Conservation (phyloP, 2,797 vertebrate genomes). For the Mus caroli region DNA sequence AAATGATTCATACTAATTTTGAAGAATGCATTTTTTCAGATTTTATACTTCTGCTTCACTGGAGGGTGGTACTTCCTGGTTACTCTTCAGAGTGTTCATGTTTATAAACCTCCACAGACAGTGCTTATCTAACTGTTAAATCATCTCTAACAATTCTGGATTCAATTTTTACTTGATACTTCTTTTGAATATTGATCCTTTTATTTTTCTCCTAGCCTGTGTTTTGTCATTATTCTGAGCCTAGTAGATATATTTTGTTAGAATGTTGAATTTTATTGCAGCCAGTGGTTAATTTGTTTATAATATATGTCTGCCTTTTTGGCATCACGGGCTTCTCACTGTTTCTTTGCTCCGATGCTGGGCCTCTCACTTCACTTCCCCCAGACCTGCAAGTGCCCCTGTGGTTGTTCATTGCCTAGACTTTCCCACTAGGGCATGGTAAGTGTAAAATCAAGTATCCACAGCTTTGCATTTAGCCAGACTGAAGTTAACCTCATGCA, state of each 20-base stretch:
- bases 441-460: not conserved
- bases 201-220: not conserved
- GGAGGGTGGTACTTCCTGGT: slow-evolving; percentile 14
- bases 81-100: not conserved
- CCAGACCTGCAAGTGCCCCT: not conserved
- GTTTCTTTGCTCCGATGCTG: not conserved
- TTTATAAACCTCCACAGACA: not conserved
- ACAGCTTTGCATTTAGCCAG: not conserved
- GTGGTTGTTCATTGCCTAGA: not conserved
- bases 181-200: not conserved
- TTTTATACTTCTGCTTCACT: slow-evolving; percentile 30
- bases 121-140: not conserved
- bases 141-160: not conserved
- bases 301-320: not conserved
- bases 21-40: slow-evolving; percentile 27
- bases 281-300: not conserved
- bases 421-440: not conserved
- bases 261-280: not conserved
- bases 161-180: not conserved
- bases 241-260: not conserved
- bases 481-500: not conserved
- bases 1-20: not conserved
- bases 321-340: not conserved
- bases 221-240: not conserved
- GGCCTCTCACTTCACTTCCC: not conserved